Evolutionary conservation across 2,113 vertebrate genomes (phyloP), one percentile per base, ranked within the genome.

Genomic region (Mesembrinibis cayennensis): DNA sequence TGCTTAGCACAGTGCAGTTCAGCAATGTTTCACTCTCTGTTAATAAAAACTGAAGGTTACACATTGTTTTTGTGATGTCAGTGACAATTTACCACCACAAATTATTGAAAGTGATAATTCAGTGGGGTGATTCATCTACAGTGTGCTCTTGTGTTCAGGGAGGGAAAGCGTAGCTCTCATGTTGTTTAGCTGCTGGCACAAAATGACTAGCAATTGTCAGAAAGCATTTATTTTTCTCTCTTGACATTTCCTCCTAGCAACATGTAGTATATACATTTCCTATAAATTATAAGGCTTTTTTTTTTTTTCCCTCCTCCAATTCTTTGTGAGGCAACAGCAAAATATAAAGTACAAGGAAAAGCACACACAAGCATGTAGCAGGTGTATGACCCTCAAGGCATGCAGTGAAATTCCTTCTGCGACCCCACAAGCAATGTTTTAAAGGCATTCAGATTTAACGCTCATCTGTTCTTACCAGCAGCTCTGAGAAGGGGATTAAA

Each of bases 21-120:
- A 30, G 89, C 32, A 9, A 2, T 34, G 42, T 52, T 94, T 76
- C 72, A 34, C 55, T 87, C 42, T 93, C 62, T 53, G 74, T 89
- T 84, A 88, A 61, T 74, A 83, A 82, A 89, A 85, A 63, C 47
- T 85, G 83, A 94, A 90, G 83, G 87, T 78, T 90, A 66, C 63
- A 84, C 55, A 27, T 90, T 79, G 56, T 45, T 86, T 90, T 93
- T 49, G 8, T 65, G 45, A 91, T 44, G 65, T 36, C 69, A 40
- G 32, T 92, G 94, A 80, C 76, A 89, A 92, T 76, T 82, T 70
- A 85, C 91, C 53, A 79, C 89, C 79, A 56, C 71, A 53, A 83
- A 73, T 69, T 90, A 87, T 78, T 63, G n/a, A 32, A 70, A 55
- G 58, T 40, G 70, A 58, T 74, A 45, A 80, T 90, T 89, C 83